Evolutionary conservation across 2,797 vertebrate genomes (phyloP).

Genomic region (Anniella stebbinsi): DNA sequence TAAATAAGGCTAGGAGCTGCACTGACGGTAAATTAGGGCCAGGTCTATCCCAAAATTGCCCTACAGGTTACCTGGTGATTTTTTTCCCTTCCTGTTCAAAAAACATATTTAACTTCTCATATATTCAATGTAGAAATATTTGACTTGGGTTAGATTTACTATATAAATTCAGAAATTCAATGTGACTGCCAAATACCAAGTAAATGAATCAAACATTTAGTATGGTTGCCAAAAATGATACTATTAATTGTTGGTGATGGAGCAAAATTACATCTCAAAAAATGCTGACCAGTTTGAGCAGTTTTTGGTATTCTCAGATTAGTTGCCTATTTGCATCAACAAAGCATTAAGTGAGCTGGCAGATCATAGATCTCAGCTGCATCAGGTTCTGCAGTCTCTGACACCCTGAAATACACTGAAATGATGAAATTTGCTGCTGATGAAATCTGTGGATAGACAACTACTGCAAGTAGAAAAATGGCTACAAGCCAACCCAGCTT

Average conservation of each 20-base stretch:
- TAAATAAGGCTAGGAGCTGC: background rate
- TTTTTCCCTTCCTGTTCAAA: background rate
- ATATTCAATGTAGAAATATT: background rate
- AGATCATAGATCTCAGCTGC: background rate
- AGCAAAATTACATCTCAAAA: slow-evolving; percentile 18
- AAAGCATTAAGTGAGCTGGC: background rate
- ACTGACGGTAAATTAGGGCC: background rate
- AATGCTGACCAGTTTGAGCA: background rate
- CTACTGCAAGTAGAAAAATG: background rate
- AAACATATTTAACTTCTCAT: background rate
- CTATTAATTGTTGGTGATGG: slow-evolving; percentile 12
- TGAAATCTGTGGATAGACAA: background rate
- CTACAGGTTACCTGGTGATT: slow-evolving; percentile 6
- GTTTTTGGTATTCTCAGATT: background rate
- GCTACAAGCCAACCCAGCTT: background rate
- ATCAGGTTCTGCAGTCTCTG: background rate
- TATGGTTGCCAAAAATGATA: background rate
- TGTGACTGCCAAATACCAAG: slow-evolving; percentile 15
- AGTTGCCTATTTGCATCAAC: background rate
- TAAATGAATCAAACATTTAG: slow-evolving; percentile 28
- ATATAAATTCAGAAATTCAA: background rate
- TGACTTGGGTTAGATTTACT: background rate
- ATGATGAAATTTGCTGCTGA: background rate
- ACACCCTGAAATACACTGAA: background rate
- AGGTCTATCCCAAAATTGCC: background rate